Conservation (phyloP, 2,797 vertebrate genomes). For the Anguilla anguilla region DNA sequence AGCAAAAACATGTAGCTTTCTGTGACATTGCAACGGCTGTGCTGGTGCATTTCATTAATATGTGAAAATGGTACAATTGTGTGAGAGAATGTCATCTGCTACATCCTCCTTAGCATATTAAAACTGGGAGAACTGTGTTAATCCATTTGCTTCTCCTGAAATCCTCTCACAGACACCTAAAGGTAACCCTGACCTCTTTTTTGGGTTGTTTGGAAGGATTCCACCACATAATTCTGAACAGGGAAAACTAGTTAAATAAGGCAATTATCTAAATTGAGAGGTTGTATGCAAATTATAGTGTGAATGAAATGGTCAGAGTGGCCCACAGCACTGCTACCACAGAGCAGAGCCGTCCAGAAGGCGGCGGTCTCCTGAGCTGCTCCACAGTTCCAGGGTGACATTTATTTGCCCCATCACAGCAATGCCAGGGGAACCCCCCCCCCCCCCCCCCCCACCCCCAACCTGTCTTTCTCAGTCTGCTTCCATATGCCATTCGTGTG, state of each 20-base stretch:
- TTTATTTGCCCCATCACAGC: neutral
- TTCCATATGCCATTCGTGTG: neutral
- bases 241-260: slow-evolving; percentile 40
- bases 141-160: slow-evolving; percentile 27
- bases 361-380: neutral
- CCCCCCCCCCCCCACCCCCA: neutral
- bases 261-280: slow-evolving; percentile 28
- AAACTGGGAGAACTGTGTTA: slow-evolving; percentile 32
- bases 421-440: neutral
- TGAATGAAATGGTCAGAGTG: neutral
- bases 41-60: slow-evolving; percentile 9
- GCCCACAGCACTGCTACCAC: neutral
- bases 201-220: slow-evolving; percentile 28
- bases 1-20: neutral
- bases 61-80: slow-evolving; percentile 35
- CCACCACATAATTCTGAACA: slow-evolving; percentile 29
- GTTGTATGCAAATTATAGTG: neutral
- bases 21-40: slow-evolving; percentile 12
- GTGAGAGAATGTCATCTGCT: slow-evolving; percentile 13
- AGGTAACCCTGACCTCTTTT: slow-evolving; percentile 37
- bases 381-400: neutral
- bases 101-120: slow-evolving; percentile 32
- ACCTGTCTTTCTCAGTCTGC: neutral
- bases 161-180: slow-evolving; percentile 33
- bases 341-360: neutral